Base-by-base conservation (phyloP, 2,797 vertebrate genomes). In the Cynopterus sphinx region DNA sequence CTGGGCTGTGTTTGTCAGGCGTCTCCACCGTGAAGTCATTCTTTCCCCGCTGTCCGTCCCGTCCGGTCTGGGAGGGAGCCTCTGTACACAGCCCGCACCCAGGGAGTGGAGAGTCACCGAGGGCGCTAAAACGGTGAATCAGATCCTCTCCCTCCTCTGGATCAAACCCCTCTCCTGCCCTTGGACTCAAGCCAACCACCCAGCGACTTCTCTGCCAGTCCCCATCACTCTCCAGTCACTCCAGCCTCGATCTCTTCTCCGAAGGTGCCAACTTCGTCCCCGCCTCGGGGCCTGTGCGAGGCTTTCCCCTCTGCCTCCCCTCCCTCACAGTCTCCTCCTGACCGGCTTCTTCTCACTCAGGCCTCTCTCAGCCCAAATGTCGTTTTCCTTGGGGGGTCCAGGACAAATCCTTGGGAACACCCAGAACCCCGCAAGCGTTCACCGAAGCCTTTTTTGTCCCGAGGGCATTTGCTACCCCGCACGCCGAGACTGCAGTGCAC, bases 1-100 rank as follows among this genome's bases (percentile, higher is more conserved):
- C 24, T 0, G 10, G 24, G 73, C 19, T 9, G 1, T 1, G 6
- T 16, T 9, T 59, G 31, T 61, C 36, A 19, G 73, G 21, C 5
- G 24, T 61, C 41, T 61, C 39, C 13, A 0, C 41, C 13, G 16
- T 11, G 1, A 53, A 9, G 59, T 49, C 17, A 2, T 11, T 59
- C 53, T 9, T 31, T 11, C 21, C 5, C 21, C 26, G 21, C 12
- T 9, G 33, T 15, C 26, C 11, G 17, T 2, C 5, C 41, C 0
- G 3, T 24, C 39, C 16, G 6, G n/a, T 49, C 46, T 49, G 53
- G 61, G 31, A 59, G 77, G 65, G 51, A n/a, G 46, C 22, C 71
- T 6, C 28, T 6, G 0, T 22, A 28, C 5, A 8, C 31, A 26
- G 49, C 63, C 61, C 68, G 68, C 36, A 24, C 16, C 75, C 33